Percentiles rank a stretch among this genome's conserved stretches.
These are phyloP conservation scores for Thalpophila matura DNA, from an alignment of 2,888 invertebrate genomes.

Conservation along the genomic window DNA sequence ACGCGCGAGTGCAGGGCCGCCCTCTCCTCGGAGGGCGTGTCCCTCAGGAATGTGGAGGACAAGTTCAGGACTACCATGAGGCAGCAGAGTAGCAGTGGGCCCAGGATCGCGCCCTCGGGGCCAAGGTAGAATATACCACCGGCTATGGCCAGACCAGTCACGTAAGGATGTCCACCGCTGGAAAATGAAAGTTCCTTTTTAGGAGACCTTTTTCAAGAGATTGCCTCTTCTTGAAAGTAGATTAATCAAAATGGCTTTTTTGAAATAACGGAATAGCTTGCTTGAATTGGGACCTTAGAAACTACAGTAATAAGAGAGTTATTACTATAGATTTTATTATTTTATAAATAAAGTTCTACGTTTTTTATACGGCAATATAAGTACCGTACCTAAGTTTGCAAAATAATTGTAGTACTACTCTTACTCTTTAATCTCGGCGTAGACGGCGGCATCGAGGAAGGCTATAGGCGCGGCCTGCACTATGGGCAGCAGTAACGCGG, in stretches of 20 bases:
- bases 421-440: conserved; percentile 99
- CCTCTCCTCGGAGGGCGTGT: conserved; percentile 92
- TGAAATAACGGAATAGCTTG: too few species aligned
- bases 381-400: too few species aligned
- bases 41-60: conserved; percentile 93
- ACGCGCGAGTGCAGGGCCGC: conserved; percentile 86
- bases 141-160: conserved; percentile 98
- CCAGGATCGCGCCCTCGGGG: conserved; percentile 98
- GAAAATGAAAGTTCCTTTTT: conserved; percentile 32
- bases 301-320: too few species aligned
- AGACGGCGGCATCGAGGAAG: conserved; percentile 98
- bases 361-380: not conserved
- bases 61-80: conserved; percentile 98
- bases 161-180: conserved; percentile 98
- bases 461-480: conserved; percentile 97
- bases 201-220: too few species aligned
- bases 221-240: too few species aligned
- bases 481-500: conserved; percentile 95
- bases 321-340: too few species aligned
- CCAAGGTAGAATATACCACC: conserved; percentile 99
- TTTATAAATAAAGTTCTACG: too few species aligned
- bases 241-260: too few species aligned
- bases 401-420: conserved; percentile 59
- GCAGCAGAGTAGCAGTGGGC: conserved; percentile 98
- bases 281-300: too few species aligned